A percentile compares a stretch with the other conserved stretches of the same genome.
These are phyloP conservation scores for Epinotia bilunana DNA, from an alignment of 2,888 invertebrate genomes.

Conservation along the genomic window DNA sequence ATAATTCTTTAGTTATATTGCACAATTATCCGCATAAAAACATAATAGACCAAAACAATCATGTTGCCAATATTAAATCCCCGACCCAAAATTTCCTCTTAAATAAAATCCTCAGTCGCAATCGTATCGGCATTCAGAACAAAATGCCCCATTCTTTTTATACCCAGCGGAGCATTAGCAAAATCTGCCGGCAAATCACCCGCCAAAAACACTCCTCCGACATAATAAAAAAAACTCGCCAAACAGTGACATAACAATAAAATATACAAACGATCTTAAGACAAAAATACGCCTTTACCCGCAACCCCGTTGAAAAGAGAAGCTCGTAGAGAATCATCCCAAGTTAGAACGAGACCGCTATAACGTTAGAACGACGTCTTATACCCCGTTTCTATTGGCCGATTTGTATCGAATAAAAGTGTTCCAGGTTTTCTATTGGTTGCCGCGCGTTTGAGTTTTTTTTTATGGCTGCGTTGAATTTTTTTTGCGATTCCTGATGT, in stretches of 20 bases:
- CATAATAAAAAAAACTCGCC: constrained; percentile 54
- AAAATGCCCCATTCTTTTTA: constrained; percentile 34
- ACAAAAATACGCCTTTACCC: constrained; percentile 50
- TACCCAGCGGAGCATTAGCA: constrained; percentile 28
- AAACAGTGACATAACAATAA: constrained; percentile 49
- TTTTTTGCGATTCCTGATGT: constrained; percentile 69
- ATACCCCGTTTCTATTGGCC: constrained; percentile 64
- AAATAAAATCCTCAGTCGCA: constrained; percentile 8
- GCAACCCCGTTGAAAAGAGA: constrained; percentile 48
- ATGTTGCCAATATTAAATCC: background rate
- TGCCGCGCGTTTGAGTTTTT: constrained; percentile 49
- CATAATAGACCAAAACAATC: background rate
- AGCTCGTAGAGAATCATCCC: constrained; percentile 45
- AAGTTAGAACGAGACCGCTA: constrained; percentile 64
- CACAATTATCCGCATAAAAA: background rate
- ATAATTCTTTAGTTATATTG: background rate
- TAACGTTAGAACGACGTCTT: constrained; percentile 62
- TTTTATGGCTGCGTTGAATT: constrained; percentile 55
- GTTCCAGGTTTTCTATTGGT: constrained; percentile 59
- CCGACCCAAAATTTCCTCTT: background rate
- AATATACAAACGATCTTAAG: constrained; percentile 52
- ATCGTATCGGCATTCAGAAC: constrained; percentile 23
- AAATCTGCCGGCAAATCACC: constrained; percentile 49
- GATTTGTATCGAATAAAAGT: constrained; percentile 68
- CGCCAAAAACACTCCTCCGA: constrained; percentile 52